Evolutionary conservation across 2,888 invertebrate species (phyloP).

Genomic region (Oscheius sp.): DNA sequence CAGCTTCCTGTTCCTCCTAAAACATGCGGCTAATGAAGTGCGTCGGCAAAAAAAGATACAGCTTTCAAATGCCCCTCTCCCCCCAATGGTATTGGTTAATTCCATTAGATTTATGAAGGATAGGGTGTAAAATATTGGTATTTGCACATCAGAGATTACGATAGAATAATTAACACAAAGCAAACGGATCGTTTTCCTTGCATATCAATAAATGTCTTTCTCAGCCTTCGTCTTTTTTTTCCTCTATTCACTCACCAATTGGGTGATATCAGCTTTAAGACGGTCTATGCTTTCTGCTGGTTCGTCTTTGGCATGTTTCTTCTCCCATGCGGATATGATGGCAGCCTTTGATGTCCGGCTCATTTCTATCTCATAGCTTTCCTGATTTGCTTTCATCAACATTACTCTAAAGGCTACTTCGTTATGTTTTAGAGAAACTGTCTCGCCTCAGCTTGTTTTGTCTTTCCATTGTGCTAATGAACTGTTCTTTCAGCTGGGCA

Average conservation of each 20-base stretch:
- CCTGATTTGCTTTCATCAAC: constrained; percentile 84
- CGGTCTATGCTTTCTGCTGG: constrained; percentile 61
- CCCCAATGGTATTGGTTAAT: constrained; percentile 7
- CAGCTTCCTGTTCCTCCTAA: constrained; percentile 42
- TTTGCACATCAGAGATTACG: too few species aligned
- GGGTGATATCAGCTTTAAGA: constrained; percentile 52
- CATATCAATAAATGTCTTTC: background rate
- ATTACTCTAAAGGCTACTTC: constrained; percentile 51
- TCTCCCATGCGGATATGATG: constrained; percentile 64
- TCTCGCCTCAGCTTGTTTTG: constrained; percentile 60
- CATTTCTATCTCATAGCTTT: constrained; percentile 66
- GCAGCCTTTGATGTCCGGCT: constrained; percentile 58
- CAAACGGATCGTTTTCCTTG: too few species aligned
- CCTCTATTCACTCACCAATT: constrained; percentile 3
- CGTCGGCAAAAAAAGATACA: constrained; percentile 17
- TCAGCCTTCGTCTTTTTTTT: background rate
- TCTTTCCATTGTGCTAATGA: constrained; percentile 58
- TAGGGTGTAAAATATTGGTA: background rate
- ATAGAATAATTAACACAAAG: too few species aligned
- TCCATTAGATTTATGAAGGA: background rate
- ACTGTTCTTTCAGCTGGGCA: constrained; percentile 64
- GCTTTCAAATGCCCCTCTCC: constrained; percentile 20
- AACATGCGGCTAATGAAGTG: constrained; percentile 15
- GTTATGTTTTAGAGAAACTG: background rate
- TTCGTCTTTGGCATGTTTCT: constrained; percentile 54